Conservation (phyloP, 2,888 invertebrate species). For the Drosophila kambysellisi region DNA sequence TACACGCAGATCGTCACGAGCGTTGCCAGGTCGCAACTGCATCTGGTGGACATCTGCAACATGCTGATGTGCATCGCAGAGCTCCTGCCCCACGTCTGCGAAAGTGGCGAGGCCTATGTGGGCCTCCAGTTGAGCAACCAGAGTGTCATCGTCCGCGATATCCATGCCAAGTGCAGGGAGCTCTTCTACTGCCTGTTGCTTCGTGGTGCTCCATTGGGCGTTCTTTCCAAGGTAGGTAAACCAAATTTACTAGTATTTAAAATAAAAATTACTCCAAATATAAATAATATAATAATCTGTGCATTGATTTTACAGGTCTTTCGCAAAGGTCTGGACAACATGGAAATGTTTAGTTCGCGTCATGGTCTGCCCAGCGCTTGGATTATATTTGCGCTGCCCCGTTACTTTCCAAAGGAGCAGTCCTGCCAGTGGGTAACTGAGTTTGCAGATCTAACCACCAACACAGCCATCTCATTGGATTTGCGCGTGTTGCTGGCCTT, state of each 20-base stretch:
- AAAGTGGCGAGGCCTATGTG: slow-evolving; percentile 87
- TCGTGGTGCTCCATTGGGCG: slow-evolving; percentile 91
- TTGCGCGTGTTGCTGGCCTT: slow-evolving; percentile 90
- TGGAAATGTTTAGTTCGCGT: slow-evolving; percentile 87
- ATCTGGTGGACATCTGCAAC: slow-evolving; percentile 91
- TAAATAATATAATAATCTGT: too few relatives aligned
- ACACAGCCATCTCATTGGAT: slow-evolving; percentile 89
- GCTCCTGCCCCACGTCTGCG: slow-evolving; percentile 89
- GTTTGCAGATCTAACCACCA: slow-evolving; percentile 86
- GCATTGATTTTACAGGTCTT: slow-evolving; percentile 84
- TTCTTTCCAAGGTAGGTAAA: slow-evolving; percentile 89
- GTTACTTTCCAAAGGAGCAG: slow-evolving; percentile 86
- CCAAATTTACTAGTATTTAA: background rate
- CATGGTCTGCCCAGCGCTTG: slow-evolving; percentile 88
- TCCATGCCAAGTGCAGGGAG: slow-evolving; percentile 93
- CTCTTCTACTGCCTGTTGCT: slow-evolving; percentile 90
- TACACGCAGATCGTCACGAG: slow-evolving; percentile 92
- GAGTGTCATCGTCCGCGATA: slow-evolving; percentile 90
- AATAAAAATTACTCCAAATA: background rate
- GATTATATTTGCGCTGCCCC: slow-evolving; percentile 89
- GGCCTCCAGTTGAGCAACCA: slow-evolving; percentile 87
- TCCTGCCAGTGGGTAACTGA: slow-evolving; percentile 84
- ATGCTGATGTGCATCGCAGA: slow-evolving; percentile 91
- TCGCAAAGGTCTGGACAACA: slow-evolving; percentile 86
- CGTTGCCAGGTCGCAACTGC: slow-evolving; percentile 86